Percentiles rank a stretch among this genome's conserved stretches.
Evolutionary conservation across 2,888 invertebrate genomes (phyloP).

Genomic region (Galerucella calmariensis): DNA sequence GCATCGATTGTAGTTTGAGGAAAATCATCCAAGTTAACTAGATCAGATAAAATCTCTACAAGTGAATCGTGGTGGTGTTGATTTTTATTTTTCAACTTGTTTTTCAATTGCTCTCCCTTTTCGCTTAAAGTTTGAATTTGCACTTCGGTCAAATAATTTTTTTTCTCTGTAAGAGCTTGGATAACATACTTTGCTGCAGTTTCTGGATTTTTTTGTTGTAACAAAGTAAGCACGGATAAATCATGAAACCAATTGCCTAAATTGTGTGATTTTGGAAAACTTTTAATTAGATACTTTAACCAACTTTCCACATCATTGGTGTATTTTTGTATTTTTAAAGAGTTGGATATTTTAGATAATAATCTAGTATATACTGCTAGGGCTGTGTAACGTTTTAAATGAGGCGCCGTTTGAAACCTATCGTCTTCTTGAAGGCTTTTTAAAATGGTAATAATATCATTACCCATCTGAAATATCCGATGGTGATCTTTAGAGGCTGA

Average conservation of each 20-base stretch:
- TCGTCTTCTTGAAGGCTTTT: conserved; percentile 24
- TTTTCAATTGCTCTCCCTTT: conserved; percentile 39
- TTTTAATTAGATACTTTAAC: conserved; percentile 52
- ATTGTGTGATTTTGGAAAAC: conserved; percentile 43
- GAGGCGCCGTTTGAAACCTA: conserved; percentile 41
- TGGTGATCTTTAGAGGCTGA: conserved; percentile 11
- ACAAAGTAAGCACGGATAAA: conserved; percentile 33
- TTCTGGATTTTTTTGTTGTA: neutral
- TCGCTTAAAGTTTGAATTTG: conserved; percentile 48
- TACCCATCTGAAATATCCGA: conserved; percentile 10
- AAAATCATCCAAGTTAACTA: conserved; percentile 43
- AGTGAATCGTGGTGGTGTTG: conserved; percentile 44
- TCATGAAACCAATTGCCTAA: conserved; percentile 54
- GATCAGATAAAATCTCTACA: conserved; percentile 36
- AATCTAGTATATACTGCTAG: conserved; percentile 45
- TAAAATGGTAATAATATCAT: conserved; percentile 1
- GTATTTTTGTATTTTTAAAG: conserved; percentile 42
- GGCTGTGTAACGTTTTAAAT: conserved; percentile 54
- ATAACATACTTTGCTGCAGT: neutral
- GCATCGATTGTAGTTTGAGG: conserved; percentile 47
- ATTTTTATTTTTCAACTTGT: conserved; percentile 34
- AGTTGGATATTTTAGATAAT: conserved; percentile 46
- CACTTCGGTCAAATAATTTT: conserved; percentile 48
- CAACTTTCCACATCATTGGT: conserved; percentile 50
- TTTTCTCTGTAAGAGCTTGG: conserved; percentile 36